Evolutionary conservation across 2,888 invertebrate genomes (phyloP), one percentile per base, ranked within the genome.

Genomic region (Pandemis heparana): DNA sequence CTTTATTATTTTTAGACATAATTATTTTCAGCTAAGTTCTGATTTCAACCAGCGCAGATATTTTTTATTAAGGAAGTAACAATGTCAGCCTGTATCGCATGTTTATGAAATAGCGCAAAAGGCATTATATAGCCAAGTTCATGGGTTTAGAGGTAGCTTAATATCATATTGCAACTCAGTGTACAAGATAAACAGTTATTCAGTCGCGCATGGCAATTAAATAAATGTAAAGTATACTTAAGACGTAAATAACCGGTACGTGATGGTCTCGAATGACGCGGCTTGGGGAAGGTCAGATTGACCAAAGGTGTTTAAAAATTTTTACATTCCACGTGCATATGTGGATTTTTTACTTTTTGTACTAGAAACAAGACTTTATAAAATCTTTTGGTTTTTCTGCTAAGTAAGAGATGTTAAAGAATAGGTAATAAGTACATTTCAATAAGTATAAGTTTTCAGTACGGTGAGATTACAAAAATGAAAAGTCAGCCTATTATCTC

Each of bases 201-300:
- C 8, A 18, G 18, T 18, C 53, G 53, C 16, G 16, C 18, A 18
- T 8, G 53, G 53, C 23, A 56, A 56, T 23, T 12, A 10, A 56
- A 56, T 23, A 23, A 12, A 23, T 23, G 9, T 53, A 4, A 18
- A 56, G 12, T 56, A 56, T 23, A 23, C n/a, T 23, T 5, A 23
- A 23, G 56, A 0, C 56, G 23, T 12, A 56, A 23, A 56, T 23
- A 56, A 56, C 56, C 56, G 56, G 56, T 56, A 56, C 56, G 56
- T 23, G 56, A 56, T 56, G 56, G 10, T 56, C 56, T 56, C 12
- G 56, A 23, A 23, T 56, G 56, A 56, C 56, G 56, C 23, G 56
- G 56, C 56, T 18, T 56, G 56, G 56, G 56, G 23, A 56, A 56
- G 56, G 56, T 56, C 56, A 56, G 56, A 56, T 56, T 56, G 23